Conservation (phyloP, 2,888 invertebrate genomes). For the Rutpela maculata region DNA sequence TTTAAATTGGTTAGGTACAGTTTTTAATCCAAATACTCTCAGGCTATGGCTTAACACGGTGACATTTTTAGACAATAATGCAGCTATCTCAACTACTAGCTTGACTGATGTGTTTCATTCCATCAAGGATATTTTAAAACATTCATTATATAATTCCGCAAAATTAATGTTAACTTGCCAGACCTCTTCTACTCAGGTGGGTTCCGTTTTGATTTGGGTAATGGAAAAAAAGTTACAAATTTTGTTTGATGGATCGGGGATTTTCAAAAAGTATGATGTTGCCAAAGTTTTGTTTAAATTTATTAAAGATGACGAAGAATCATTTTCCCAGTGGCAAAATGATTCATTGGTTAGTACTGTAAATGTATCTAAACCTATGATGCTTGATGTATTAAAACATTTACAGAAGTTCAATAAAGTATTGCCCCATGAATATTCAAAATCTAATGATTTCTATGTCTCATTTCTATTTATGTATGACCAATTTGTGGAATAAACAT, state of each 20-base stretch:
- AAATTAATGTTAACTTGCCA: slow-evolving; percentile 77
- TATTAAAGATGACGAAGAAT: slow-evolving; percentile 73
- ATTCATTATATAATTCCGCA: slow-evolving; percentile 76
- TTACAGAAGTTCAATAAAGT: slow-evolving; percentile 76
- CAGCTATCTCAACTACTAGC: slow-evolving; percentile 58
- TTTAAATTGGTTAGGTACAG: slow-evolving; percentile 77
- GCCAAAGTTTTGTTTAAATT: slow-evolving; percentile 79
- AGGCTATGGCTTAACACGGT: slow-evolving; percentile 79
- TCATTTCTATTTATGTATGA: slow-evolving; percentile 75
- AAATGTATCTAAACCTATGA: slow-evolving; percentile 79
- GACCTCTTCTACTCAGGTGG: slow-evolving; percentile 72
- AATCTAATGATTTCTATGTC: slow-evolving; percentile 77
- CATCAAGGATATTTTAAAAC: slow-evolving; percentile 75
- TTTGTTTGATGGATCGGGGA: slow-evolving; percentile 66
- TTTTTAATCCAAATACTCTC: slow-evolving; percentile 71
- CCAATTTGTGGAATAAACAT: slow-evolving; percentile 43
- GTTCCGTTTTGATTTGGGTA: slow-evolving; percentile 79
- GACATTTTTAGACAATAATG: slow-evolving; percentile 68
- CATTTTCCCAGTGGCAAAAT: slow-evolving; percentile 76
- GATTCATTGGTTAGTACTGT: slow-evolving; percentile 76
- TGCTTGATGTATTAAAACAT: slow-evolving; percentile 75
- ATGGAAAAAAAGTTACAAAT: slow-evolving; percentile 79
- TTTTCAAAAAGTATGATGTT: slow-evolving; percentile 73
- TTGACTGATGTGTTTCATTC: slow-evolving; percentile 77
- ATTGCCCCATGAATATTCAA: slow-evolving; percentile 77